Percentiles rank a stretch among this genome's conserved stretches.
Conservation (phyloP, 2,888 invertebrate species). For the Andrena camellia region DNA sequence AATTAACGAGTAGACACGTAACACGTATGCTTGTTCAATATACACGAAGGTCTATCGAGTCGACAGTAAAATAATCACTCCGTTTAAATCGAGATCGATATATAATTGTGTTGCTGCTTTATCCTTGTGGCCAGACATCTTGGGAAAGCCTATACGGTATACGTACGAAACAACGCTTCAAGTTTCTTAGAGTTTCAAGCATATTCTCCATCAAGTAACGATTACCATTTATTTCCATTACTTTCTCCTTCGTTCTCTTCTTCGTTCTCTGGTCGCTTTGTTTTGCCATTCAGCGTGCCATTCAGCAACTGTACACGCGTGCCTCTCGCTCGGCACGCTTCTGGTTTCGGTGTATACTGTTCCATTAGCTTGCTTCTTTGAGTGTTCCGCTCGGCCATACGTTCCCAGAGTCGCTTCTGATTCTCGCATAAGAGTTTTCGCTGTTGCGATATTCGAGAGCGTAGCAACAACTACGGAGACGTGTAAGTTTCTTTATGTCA, state of each 20-base stretch:
- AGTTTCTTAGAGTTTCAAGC: slow-evolving; percentile 1
- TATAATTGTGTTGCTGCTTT: slow-evolving; percentile 23
- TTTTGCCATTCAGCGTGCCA: background rate
- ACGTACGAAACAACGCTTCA: slow-evolving; percentile 16
- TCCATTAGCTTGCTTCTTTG: slow-evolving; percentile 29
- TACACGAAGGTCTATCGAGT: slow-evolving; percentile 26
- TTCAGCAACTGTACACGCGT: background rate
- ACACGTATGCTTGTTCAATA: slow-evolving; percentile 53
- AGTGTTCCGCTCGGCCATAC: slow-evolving; percentile 18
- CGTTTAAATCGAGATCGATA: slow-evolving; percentile 17
- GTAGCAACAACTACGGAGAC: background rate
- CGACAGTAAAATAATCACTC: slow-evolving; percentile 10
- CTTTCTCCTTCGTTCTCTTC: background rate
- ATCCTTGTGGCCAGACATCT: background rate
- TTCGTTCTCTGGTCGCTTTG: background rate
- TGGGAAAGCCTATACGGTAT: background rate
- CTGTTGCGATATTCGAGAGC: background rate
- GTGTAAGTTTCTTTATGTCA: background rate
- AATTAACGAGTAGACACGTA: background rate
- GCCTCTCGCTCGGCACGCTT: slow-evolving; percentile 7
- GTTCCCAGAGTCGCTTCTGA: background rate
- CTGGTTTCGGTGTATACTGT: slow-evolving; percentile 8
- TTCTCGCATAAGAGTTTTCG: background rate
- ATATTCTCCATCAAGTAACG: slow-evolving; percentile 8
- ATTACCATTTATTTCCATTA: background rate